A percentile compares a stretch with the other conserved stretches of the same genome.
Evolutionary conservation across 2,888 invertebrate species (phyloP).

Genomic region (Pogonocherus hispidulus): DNA sequence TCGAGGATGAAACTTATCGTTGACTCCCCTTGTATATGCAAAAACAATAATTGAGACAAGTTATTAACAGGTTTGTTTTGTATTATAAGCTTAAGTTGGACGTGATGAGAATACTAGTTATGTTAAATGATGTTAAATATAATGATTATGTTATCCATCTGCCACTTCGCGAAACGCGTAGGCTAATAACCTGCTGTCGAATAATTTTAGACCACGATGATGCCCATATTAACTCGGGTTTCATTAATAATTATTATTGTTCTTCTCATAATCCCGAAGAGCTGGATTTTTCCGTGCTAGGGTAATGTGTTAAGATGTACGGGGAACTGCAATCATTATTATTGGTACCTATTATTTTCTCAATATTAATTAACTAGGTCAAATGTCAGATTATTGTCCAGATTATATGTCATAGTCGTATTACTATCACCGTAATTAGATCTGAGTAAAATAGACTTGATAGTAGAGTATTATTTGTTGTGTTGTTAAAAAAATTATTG

Average conservation of each 20-base stretch:
- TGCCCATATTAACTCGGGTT: background rate
- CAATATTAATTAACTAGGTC: too few species aligned
- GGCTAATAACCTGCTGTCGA: background rate
- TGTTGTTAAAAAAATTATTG: too few species aligned
- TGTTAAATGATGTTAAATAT: background rate
- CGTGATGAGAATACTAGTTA: background rate
- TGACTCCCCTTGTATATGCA: too few species aligned
- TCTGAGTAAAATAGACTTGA: too few species aligned
- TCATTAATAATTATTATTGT: background rate
- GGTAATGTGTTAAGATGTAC: too few species aligned
- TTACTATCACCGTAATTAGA: too few species aligned
- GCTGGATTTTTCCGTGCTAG: background rate
- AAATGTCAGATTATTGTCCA: too few species aligned
- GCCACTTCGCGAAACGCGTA: background rate
- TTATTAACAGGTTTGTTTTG: background rate
- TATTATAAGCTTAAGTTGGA: background rate
- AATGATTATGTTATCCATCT: background rate
- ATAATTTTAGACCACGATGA: background rate
- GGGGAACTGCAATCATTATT: too few species aligned
- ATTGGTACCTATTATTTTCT: too few species aligned
- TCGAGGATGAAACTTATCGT: too few species aligned
- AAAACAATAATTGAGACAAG: background rate
- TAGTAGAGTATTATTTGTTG: too few species aligned
- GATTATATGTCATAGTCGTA: too few species aligned
- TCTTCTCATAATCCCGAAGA: background rate